phyloP scores from a whole-genome alignment of 1,140 invertebrate species.

The Drosophila novamexicana region DNA sequence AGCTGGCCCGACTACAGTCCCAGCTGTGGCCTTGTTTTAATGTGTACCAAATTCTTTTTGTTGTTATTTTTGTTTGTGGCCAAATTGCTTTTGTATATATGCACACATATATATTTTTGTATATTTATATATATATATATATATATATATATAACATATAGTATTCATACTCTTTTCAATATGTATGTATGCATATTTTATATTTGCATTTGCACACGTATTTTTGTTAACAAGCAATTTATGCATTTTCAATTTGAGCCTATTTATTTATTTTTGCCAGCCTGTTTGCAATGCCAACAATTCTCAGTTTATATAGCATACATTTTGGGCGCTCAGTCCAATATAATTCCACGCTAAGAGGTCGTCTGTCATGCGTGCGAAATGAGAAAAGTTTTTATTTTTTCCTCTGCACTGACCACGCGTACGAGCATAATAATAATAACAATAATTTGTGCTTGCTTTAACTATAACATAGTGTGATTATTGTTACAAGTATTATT shows the following conservation, averaged over 20 bases:
- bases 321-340: constrained; percentile 30
- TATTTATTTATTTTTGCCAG: constrained; percentile 56
- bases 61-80: constrained; percentile 42
- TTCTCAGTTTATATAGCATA: constrained; percentile 43
- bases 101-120: not conserved
- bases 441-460: constrained; percentile 54
- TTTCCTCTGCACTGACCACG: not conserved
- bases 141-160: not conserved
- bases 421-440: constrained; percentile 21
- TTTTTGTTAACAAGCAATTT: constrained; percentile 46
- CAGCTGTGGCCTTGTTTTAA: constrained; percentile 64
- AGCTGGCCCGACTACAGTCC: constrained; percentile 15
- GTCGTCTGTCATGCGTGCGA: constrained; percentile 20
- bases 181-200: constrained; percentile 38
- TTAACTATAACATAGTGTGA: constrained; percentile 29
- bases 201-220: constrained; percentile 48
- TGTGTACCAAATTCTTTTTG: constrained; percentile 35
- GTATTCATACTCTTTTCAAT: not conserved
- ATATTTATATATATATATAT: not conserved
- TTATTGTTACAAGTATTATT: constrained; percentile 58
- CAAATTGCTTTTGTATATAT: constrained; percentile 40
- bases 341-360: constrained; percentile 9
- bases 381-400: constrained; percentile 67
- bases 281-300: constrained; percentile 32
- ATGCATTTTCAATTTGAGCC: constrained; percentile 62